Percentiles rank a stretch among this genome's conserved stretches.
phyloP scores from a whole-genome alignment of 2,888 invertebrate species.

The Meliscaeva auricollis region DNA sequence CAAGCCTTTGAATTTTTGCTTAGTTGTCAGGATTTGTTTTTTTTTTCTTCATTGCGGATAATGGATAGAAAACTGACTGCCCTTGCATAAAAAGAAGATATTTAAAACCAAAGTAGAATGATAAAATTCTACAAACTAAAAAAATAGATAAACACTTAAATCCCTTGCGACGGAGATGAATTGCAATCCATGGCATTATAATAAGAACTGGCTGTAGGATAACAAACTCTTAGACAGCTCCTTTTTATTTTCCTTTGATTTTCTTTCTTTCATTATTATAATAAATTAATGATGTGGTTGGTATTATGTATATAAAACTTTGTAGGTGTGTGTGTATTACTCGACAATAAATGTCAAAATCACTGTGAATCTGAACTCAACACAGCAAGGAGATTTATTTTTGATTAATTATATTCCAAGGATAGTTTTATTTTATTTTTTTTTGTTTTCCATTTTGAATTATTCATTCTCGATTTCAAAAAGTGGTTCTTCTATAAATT shows the following conservation, averaged over 20 bases:
- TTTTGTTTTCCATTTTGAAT: background rate
- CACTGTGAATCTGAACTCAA: background rate
- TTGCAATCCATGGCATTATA: constrained; percentile 14
- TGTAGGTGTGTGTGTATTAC: background rate
- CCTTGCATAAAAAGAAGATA: background rate
- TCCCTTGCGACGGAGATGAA: constrained; percentile 6
- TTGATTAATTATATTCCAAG: constrained; percentile 15
- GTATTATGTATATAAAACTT: background rate
- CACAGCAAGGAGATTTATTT: background rate
- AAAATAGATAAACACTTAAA: background rate
- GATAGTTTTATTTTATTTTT: background rate
- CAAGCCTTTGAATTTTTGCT: background rate
- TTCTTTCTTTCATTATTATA: constrained; percentile 21
- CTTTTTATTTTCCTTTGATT: constrained; percentile 4
- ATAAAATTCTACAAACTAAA: background rate
- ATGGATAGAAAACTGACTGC: background rate
- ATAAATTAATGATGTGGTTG: constrained; percentile 12
- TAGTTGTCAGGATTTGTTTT: background rate
- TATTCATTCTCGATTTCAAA: background rate
- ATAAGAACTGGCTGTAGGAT: constrained; percentile 2
- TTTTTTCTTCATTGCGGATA: background rate
- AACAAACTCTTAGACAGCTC: too few relatives aligned
- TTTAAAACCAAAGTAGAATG: constrained; percentile 15
- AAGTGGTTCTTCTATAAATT: constrained; percentile 4
- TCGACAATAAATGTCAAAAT: constrained; percentile 22